Conservation (phyloP, 2,888 invertebrate species). For the Amiota mariae region DNA sequence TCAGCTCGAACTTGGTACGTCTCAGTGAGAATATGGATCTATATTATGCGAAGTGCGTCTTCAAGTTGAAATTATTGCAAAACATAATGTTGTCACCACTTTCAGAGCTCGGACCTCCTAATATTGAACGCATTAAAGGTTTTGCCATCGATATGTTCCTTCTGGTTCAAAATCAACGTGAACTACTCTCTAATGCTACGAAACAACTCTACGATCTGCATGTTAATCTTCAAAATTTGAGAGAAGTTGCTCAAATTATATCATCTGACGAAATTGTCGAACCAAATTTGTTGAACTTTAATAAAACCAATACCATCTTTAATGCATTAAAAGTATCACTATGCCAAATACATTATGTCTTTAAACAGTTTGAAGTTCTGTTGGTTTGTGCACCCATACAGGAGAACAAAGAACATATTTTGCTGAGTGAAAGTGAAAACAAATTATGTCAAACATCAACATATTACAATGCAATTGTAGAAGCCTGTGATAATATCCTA, state of each 20-base stretch:
- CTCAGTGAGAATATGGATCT: constrained; percentile 70
- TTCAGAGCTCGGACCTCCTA: constrained; percentile 85
- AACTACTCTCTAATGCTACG: constrained; percentile 77
- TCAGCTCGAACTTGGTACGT: constrained; percentile 70
- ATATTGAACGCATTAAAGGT: constrained; percentile 89
- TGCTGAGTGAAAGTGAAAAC: constrained; percentile 42
- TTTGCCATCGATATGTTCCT: constrained; percentile 85
- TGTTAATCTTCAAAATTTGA: constrained; percentile 73
- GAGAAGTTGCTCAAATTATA: constrained; percentile 59
- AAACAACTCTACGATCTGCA: constrained; percentile 77
- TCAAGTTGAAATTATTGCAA: constrained; percentile 70
- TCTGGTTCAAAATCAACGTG: constrained; percentile 80
- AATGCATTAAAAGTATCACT: constrained; percentile 58
- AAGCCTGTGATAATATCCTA: constrained; percentile 52
- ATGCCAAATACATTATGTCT: constrained; percentile 69
- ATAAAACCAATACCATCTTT: constrained; percentile 51
- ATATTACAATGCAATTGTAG: constrained; percentile 44
- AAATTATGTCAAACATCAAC: constrained; percentile 47
- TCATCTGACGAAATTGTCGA: constrained; percentile 22
- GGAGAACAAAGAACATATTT: constrained; percentile 51
- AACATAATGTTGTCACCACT: constrained; percentile 77
- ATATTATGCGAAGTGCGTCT: constrained; percentile 71
- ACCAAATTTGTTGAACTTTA: constrained; percentile 50
- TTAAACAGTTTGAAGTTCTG: constrained; percentile 81
- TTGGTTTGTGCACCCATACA: constrained; percentile 78